A percentile compares a stretch with the other conserved stretches of the same genome.
Evolutionary conservation across 1,140 invertebrate genomes (phyloP).

Genomic region (Drosophila novamexicana): DNA sequence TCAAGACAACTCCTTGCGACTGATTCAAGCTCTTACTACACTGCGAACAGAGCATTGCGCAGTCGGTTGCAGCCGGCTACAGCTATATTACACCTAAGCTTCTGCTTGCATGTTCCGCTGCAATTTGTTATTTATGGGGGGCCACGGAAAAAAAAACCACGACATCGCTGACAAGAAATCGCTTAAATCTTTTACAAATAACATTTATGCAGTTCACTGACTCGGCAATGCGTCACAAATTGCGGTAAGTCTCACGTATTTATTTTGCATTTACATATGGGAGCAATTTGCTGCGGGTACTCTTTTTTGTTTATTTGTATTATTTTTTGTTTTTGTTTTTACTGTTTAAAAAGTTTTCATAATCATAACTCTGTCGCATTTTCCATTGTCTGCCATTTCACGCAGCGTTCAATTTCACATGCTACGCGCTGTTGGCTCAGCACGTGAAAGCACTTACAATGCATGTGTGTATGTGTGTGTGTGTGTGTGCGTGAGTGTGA

Average conservation of each 20-base stretch:
- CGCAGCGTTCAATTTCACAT: conserved; percentile 47
- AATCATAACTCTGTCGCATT: conserved; percentile 74
- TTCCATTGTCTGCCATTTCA: conserved; percentile 51
- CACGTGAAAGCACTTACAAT: conserved; percentile 50
- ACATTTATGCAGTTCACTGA: conserved; percentile 67
- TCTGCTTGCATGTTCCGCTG: conserved; percentile 59
- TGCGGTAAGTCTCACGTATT: conserved; percentile 64
- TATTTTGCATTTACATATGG: conserved; percentile 56
- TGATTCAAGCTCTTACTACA: too few relatives aligned
- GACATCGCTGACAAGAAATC: conserved; percentile 15
- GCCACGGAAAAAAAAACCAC: conserved; percentile 2
- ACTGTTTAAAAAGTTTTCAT: conserved; percentile 66
- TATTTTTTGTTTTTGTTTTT: conserved; percentile 3
- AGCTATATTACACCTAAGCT: neutral
- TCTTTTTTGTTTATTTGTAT: neutral
- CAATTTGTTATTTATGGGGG: conserved; percentile 52
- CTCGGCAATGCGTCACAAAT: conserved; percentile 61
- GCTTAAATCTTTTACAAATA: conserved; percentile 65
- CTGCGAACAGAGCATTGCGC: too few relatives aligned
- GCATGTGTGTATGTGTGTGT: conserved; percentile 3
- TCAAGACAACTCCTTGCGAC: too few relatives aligned
- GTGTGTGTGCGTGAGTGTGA: neutral
- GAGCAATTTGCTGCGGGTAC: neutral
- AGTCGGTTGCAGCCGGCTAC: too few relatives aligned
- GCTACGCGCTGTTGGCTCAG: conserved; percentile 18